phyloP scores from a whole-genome alignment of 1,140 invertebrate genomes.

The Sesamia nonagrioides region DNA sequence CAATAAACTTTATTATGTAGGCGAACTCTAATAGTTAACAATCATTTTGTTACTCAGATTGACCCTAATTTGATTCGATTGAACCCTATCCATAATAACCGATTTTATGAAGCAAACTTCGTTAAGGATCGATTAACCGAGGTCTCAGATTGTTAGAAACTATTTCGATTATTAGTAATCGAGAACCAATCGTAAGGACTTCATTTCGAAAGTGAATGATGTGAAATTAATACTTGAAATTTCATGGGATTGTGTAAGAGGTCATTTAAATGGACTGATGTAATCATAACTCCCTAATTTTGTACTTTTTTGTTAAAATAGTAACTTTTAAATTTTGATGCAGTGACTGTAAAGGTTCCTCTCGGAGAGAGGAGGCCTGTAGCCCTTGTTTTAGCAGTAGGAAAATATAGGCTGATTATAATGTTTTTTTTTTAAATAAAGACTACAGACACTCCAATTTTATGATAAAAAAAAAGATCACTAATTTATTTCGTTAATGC shows the following conservation, averaged over 20 bases:
- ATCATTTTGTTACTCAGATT: slow-evolving; percentile 13
- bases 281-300: too few relatives aligned
- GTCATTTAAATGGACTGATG: slow-evolving; percentile 11
- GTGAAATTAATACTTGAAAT: slow-evolving; percentile 29
- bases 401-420: too few relatives aligned
- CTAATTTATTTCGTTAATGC: too few relatives aligned
- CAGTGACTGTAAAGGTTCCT: too few relatives aligned
- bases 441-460: too few relatives aligned
- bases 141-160: slow-evolving; percentile 44
- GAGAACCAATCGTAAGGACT: slow-evolving; percentile 43
- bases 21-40: slow-evolving; percentile 4
- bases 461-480: too few relatives aligned
- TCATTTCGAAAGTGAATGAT: slow-evolving; percentile 19
- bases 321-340: too few relatives aligned
- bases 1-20: neutral
- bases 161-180: slow-evolving; percentile 47
- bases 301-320: too few relatives aligned
- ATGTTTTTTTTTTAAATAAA: too few relatives aligned
- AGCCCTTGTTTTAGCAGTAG: too few relatives aligned
- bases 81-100: slow-evolving; percentile 27
- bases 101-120: slow-evolving; percentile 40
- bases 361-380: too few relatives aligned
- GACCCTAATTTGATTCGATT: slow-evolving; percentile 23
- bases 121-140: slow-evolving; percentile 26
- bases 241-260: slow-evolving; percentile 13